Evolutionary conservation across 2,113 vertebrate genomes (phyloP).

Genomic region (Oncorhynchus gorbuscha): DNA sequence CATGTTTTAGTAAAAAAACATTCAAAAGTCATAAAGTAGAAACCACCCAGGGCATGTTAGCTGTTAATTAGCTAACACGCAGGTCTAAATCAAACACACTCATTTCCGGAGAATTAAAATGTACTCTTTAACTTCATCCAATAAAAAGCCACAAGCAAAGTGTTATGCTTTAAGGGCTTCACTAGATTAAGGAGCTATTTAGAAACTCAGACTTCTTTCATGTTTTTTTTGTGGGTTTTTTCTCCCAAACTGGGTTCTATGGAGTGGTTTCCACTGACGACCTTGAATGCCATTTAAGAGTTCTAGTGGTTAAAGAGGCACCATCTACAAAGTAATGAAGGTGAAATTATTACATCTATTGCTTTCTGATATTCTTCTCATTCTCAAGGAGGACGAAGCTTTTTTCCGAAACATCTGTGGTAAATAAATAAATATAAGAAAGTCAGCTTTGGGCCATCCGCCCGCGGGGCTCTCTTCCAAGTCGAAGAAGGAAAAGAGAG

Average conservation of each 20-base stretch:
- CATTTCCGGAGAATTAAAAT: background rate
- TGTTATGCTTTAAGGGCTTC: background rate
- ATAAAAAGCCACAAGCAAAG: slow-evolving; percentile 11
- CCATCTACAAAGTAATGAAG: slow-evolving; percentile 55
- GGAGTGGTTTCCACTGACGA: slow-evolving; percentile 58
- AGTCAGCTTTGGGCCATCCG: slow-evolving; percentile 41
- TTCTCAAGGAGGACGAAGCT: slow-evolving; percentile 78
- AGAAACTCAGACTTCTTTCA: background rate
- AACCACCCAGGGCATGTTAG: slow-evolving; percentile 42
- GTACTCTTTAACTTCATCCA: background rate
- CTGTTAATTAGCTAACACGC: background rate
- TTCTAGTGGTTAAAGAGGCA: slow-evolving; percentile 28
- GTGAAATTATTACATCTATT: slow-evolving; percentile 71
- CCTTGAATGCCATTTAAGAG: slow-evolving; percentile 38
- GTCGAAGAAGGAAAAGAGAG: slow-evolving; percentile 17
- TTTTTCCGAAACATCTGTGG: slow-evolving; percentile 81
- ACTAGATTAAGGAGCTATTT: background rate
- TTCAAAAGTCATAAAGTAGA: slow-evolving; percentile 46
- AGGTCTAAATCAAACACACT: slow-evolving; percentile 16
- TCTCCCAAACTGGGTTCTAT: background rate
- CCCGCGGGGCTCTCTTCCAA: slow-evolving; percentile 20
- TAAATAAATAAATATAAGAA: slow-evolving; percentile 53
- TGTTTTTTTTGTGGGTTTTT: background rate
- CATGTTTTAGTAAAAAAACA: slow-evolving; percentile 36
- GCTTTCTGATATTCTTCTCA: slow-evolving; percentile 77